Conservation (phyloP, 2,113 vertebrate species). For the Cinclus cinclus region DNA sequence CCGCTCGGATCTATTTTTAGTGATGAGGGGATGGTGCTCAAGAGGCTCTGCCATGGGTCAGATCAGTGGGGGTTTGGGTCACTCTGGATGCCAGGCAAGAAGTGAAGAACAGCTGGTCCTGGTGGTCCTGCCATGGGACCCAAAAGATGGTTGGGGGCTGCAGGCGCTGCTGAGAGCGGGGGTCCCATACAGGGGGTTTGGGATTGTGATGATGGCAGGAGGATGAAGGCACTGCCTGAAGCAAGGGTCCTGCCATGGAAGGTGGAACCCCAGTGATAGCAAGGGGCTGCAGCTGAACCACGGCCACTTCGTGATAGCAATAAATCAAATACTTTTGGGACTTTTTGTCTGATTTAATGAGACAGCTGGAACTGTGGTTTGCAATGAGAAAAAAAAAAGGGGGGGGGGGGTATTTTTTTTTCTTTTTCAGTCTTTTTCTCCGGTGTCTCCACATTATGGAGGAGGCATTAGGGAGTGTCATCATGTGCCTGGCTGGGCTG, state of each 20-base stretch:
- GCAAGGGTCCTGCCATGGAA: fast-evolving
- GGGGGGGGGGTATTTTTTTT: fast-evolving
- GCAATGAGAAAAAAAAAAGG: background rate
- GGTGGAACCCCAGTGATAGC: fast-evolving
- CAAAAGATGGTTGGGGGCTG: background rate
- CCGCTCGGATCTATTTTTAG: slow-evolving; percentile 1
- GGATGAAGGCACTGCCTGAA: background rate
- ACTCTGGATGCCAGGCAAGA: background rate
- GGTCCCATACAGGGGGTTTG: background rate
- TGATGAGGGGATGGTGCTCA: background rate
- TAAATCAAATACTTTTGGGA: background rate
- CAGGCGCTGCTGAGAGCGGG: background rate
- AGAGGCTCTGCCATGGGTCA: background rate
- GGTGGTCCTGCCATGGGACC: too few species aligned
- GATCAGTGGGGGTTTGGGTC: background rate
- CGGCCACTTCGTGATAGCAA: fast-evolving
- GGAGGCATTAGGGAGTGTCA: background rate
- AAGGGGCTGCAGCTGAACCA: fast-evolving
- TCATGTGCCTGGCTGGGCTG: background rate
- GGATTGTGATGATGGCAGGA: background rate
- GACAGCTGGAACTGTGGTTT: background rate
- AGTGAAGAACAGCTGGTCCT: background rate
- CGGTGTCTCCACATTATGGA: fast-evolving
- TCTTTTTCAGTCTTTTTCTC: background rate
- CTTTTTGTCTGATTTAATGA: background rate